Evolutionary conservation across 2,797 vertebrate genomes (phyloP), one percentile per base, ranked within the genome.

Genomic region (Luscinia luscinia): DNA sequence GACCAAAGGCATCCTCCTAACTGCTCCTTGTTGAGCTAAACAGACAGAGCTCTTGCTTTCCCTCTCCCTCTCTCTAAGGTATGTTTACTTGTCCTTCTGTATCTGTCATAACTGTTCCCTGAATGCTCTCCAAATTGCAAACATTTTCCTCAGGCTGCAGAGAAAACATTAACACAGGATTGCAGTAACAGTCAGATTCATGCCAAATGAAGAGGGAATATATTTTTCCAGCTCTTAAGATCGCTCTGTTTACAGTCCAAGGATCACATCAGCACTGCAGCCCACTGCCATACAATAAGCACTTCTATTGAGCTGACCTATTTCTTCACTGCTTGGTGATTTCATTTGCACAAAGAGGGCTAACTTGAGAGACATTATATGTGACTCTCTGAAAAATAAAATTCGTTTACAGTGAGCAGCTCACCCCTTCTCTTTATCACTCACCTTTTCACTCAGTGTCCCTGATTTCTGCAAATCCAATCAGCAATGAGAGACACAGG

Each of bases 41-140:
- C 32, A 91, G 66, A 69, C 27, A 73, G 57, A 80, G 32, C 21
- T 85, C 46, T 83, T 85, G 38, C 61, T 58, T 72, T 64, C 38
- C 38, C 66, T 5, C 52, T 55, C 46, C n/a, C 30, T 73, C 61
- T 89, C 72, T 82, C 78, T 63, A 89, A 96, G 79, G 93, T 94
- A 94, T 89, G 68, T 93, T 96, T 94, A 95, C 72, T 91, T 91
- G 84, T 91, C 72, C 79, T 91, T 85, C 81, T 58, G 22, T 77
- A 85, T 93, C 72, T 77, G 23, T 96, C 91, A 75, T 57, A 87
- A 67, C 68, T 89, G 72, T 83, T 94, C 79, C 85, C 49, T 64
- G 91, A 94, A 87, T 80, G 49, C 68, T 85, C 73, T 94, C 91
- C 95, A 95, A 93, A 87, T 22, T 87, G 84, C 93, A 89, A 93